Conservation (phyloP, 1,140 invertebrate species). For the Drosophila subpulchrella region DNA sequence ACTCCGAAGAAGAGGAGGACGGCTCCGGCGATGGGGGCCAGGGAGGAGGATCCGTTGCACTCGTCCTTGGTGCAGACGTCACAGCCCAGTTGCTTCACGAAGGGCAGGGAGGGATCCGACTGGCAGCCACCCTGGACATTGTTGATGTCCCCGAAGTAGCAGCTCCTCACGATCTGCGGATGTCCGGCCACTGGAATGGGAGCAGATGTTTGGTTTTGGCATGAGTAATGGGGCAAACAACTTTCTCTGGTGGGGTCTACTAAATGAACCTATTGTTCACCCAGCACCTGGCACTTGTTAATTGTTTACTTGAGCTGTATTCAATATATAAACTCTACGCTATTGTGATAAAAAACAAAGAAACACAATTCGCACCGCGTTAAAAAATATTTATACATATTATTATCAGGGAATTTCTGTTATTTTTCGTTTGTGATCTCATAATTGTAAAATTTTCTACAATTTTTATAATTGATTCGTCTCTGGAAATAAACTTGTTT, state of each 20-base stretch:
- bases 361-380: slow-evolving; percentile 9
- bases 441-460: background rate
- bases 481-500: background rate
- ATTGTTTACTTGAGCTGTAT: slow-evolving; percentile 16
- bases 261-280: slow-evolving; percentile 42
- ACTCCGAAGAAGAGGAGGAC: slow-evolving; percentile 70
- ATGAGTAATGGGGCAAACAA: slow-evolving; percentile 29
- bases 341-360: slow-evolving; percentile 22
- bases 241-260: slow-evolving; percentile 35
- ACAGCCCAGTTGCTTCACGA: slow-evolving; percentile 70
- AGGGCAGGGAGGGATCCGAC: slow-evolving; percentile 71
- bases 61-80: slow-evolving; percentile 78
- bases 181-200: slow-evolving; percentile 62
- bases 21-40: slow-evolving; percentile 60
- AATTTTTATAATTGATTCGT: slow-evolving; percentile 2
- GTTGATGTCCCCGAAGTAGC: slow-evolving; percentile 71
- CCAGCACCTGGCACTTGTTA: slow-evolving; percentile 19
- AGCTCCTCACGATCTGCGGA: slow-evolving; percentile 71
- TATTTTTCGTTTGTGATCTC: slow-evolving; percentile 10
- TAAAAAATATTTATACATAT: background rate
- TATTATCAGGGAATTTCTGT: background rate
- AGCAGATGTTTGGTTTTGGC: slow-evolving; percentile 2
- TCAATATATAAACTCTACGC: background rate
- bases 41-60: slow-evolving; percentile 68
- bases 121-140: slow-evolving; percentile 67